Evolutionary conservation across 2,113 vertebrate genomes (phyloP), one percentile per base, ranked within the genome.

Genomic region (Mesitornis unicolor): DNA sequence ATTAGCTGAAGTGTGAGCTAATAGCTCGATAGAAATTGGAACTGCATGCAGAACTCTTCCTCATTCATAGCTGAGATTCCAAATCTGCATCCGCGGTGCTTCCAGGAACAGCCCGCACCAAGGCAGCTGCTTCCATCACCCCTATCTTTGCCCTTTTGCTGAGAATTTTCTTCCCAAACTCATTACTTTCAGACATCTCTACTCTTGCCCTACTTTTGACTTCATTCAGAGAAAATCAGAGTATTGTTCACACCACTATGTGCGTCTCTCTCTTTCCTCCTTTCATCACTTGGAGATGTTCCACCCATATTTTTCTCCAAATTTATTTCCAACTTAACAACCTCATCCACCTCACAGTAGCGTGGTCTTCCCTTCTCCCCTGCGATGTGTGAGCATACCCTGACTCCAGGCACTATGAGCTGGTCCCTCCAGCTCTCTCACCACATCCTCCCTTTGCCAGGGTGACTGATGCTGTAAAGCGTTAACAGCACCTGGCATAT

Each of bases 181-280:
- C 64, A 3, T 35, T 25, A 4, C 40, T 74, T 80, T 56, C 35
- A 63, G 47, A 3, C 47, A 42, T 6, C 47, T 21, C 35, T 7
- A 10, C 7, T 60, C 29, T 38, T 75, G 40, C 21, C 36, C n/a
- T 79, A 11, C 16, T 77, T 94, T n/a, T 18, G 8, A 13, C 31
- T 84, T 50, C 47, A 77, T 68, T 54, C 57, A 84, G 71, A 31
- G 63, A 13, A 47, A 75, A 56, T 8, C 43, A 17, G 6, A 5
- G 12, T 9, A 5, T 3, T 4, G 1, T 35, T 65, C 6, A 0
- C 51, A 54, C 16, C 5, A 3, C 29, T 13, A n/a, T 0, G 0
- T 4, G 26, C 31, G 2, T 14, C 24, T 25, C 57, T 33, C 29
- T 29, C 14, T 56, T 20, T 56, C 45, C 53, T 84, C 33, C 36